These are phyloP conservation scores for Mormyrops attenuatus DNA, from an alignment of 2,797 vertebrate genomes.

Conservation along the genomic window DNA sequence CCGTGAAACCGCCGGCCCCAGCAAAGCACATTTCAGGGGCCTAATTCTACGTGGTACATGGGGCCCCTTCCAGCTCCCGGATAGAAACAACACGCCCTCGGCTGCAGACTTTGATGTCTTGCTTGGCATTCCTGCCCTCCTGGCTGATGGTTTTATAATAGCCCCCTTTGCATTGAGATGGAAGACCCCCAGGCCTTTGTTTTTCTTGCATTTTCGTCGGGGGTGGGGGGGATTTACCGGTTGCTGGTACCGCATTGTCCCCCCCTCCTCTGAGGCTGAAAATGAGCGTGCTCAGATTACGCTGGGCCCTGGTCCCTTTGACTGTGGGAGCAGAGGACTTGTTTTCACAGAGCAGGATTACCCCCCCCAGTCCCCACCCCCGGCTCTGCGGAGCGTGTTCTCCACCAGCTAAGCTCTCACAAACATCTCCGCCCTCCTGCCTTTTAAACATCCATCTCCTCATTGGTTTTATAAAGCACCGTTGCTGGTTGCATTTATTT, in stretches of 20 bases:
- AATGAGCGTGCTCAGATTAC: not conserved
- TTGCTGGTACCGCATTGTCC: not conserved
- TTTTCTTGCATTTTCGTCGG: conserved; percentile 18
- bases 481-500: not conserved
- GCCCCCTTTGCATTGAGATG: conserved; percentile 7
- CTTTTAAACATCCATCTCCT: not conserved
- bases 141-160: conserved; percentile 18
- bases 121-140: conserved; percentile 7
- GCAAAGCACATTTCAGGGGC: not conserved
- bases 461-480: not conserved
- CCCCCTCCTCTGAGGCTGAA: conserved; percentile 13
- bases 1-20: not conserved
- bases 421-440: not conserved
- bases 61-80: conserved; percentile 29
- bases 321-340: conserved; percentile 30
- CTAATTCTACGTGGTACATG: conserved; percentile 24
- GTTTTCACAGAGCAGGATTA: conserved; percentile 32
- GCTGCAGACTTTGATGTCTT: conserved; percentile 40
- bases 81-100: conserved; percentile 30
- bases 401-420: not conserved
- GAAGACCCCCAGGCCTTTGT: conserved; percentile 16
- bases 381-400: not conserved
- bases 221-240: conserved; percentile 13
- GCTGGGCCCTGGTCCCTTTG: conserved; percentile 16
- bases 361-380: not conserved